phyloP scores from a whole-genome alignment of 2,888 invertebrate species.

The Acleris emargana region DNA sequence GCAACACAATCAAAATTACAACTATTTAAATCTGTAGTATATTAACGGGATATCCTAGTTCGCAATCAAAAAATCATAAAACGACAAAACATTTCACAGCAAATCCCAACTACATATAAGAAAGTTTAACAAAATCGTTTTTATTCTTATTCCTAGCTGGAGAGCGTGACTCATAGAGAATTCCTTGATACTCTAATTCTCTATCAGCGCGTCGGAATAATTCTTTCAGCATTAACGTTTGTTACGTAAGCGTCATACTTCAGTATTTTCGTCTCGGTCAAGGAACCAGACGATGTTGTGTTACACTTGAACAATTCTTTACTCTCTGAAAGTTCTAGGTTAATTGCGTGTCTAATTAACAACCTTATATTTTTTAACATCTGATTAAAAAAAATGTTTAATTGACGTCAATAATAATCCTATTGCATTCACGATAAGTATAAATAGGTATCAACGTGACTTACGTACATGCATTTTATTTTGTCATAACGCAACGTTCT shows the following conservation, averaged over 20 bases:
- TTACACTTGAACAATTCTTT: slow-evolving; percentile 23
- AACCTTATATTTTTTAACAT: slow-evolving; percentile 27
- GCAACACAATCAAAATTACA: neutral
- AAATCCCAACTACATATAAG: neutral
- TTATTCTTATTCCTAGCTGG: slow-evolving; percentile 11
- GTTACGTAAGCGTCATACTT: slow-evolving; percentile 41
- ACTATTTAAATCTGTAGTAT: slow-evolving; percentile 1
- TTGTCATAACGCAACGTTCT: neutral
- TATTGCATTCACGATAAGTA: slow-evolving; percentile 5
- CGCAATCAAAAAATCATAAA: slow-evolving; percentile 13
- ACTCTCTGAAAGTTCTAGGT: slow-evolving; percentile 48
- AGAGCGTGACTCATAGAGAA: slow-evolving; percentile 21
- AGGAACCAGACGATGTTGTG: slow-evolving; percentile 49
- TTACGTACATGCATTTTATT: slow-evolving; percentile 34
- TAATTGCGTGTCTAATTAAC: slow-evolving; percentile 29
- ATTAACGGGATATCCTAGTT: neutral
- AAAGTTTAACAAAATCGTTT: slow-evolving; percentile 10
- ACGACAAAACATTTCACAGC: neutral
- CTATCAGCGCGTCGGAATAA: slow-evolving; percentile 35
- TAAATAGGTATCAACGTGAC: slow-evolving; percentile 5
- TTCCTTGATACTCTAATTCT: slow-evolving; percentile 21
- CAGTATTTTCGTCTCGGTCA: slow-evolving; percentile 60
- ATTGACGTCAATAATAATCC: slow-evolving; percentile 3
- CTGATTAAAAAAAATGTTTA: slow-evolving; percentile 12
- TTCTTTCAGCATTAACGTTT: slow-evolving; percentile 21